Evolutionary conservation across 2,888 invertebrate species (phyloP).

Genomic region (Ophion ellenae): DNA sequence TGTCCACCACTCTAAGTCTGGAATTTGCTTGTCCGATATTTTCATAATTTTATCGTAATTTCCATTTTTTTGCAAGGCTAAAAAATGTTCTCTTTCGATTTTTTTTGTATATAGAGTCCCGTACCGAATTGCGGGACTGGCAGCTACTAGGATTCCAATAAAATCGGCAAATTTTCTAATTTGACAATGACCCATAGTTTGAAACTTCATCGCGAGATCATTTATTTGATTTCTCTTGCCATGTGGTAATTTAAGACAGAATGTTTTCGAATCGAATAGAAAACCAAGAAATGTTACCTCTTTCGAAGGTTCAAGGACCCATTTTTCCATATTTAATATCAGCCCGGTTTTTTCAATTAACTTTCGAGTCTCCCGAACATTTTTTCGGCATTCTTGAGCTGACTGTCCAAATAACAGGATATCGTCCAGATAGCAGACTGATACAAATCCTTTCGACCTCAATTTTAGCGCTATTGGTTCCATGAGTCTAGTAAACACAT

Average conservation of each 20-base stretch:
- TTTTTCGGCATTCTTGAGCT: slow-evolving; percentile 10
- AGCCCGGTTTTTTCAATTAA: slow-evolving; percentile 1
- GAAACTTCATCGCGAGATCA: slow-evolving; percentile 2
- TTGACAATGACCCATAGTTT: neutral
- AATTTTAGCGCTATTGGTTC: slow-evolving; percentile 13
- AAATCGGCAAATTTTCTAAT: slow-evolving; percentile 21
- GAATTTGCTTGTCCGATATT: slow-evolving; percentile 1
- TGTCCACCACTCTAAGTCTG: slow-evolving; percentile 63
- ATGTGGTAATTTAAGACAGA: neutral
- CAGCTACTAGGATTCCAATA: slow-evolving; percentile 28
- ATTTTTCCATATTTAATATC: neutral
- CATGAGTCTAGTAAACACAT: slow-evolving; percentile 19
- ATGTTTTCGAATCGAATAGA: neutral
- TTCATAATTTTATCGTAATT: slow-evolving; percentile 58
- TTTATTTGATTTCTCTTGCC: slow-evolving; percentile 5
- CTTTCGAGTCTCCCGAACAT: neutral
- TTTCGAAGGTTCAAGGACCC: neutral
- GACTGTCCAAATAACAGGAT: neutral
- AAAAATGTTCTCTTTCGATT: slow-evolving; percentile 38
- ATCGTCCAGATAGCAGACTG: slow-evolving; percentile 14
- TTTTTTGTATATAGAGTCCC: slow-evolving; percentile 30
- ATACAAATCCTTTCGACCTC: slow-evolving; percentile 9
- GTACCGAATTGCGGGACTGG: slow-evolving; percentile 36
- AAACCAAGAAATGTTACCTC: neutral
- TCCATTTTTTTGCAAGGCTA: slow-evolving; percentile 27